Base-by-base conservation (phyloP, 2,113 vertebrate species). In the Morone chrysops region DNA sequence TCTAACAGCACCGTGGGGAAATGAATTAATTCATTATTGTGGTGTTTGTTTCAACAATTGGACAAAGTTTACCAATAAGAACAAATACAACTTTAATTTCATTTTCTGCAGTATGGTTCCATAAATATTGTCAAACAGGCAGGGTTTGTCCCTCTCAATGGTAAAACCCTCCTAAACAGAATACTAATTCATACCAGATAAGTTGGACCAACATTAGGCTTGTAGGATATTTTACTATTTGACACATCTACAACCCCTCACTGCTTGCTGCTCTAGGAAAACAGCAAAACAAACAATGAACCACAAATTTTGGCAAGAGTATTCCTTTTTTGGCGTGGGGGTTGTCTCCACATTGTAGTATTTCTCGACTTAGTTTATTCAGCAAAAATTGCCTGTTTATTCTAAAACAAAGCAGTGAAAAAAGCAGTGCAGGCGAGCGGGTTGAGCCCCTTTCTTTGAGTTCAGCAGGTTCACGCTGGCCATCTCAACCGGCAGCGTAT, bases 381-480 rank as follows among this genome's bases (percentile, higher is more conserved):
- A 50, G 69, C 8, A 17, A 57, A 57, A 54, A 47, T 59, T 13
- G 45, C 17, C 18, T 16, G 51, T 31, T 70, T 50, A 43, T 53
- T 53, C 13, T 47, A 7, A 60, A 53, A 56, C 22, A 71, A 65
- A 65, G 20, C 48, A 40, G 70, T 20, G 4, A 10, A 14, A 68
- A 60, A 50, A 80, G 8, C 3, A 59, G 50, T 12, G 20, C 59
- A 59, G 60, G 60, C 9, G 18, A 75, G 68, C 9, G 16, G 1
- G 62, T 11, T 18, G 25, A 75, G 43, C 57, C 43, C 20, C 5
- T 5, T 68, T 70, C 8, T 53, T 47, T 70, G 68, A 87, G 91
- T 92, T 92, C 89, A 90, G 57, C 0, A 36, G 75, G 92, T 93
- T 93, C 76, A 16, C 3, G 0, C 5, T 87, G 78, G 79, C 81